Percentiles rank a stretch among this genome's conserved stretches.
These are phyloP conservation scores for Aethina tumida DNA, from an alignment of 1,140 invertebrate species.

Conservation along the genomic window DNA sequence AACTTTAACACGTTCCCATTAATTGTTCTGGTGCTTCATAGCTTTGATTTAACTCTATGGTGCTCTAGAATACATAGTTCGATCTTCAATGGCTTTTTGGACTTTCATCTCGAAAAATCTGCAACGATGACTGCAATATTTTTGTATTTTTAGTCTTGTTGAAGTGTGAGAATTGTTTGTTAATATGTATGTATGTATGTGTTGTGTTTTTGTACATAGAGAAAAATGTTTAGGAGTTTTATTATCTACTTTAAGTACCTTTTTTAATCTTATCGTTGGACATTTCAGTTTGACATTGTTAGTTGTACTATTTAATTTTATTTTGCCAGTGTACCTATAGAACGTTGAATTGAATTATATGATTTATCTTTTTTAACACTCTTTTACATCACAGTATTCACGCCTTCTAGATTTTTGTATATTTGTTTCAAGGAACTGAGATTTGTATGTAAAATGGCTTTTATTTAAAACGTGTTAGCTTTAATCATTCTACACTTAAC, in stretches of 20 bases:
- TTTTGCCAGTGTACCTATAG: conserved; percentile 26
- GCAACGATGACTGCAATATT: conserved; percentile 24
- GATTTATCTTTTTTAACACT: conserved; percentile 21
- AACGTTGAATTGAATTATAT: conserved; percentile 22
- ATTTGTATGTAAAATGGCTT: conserved; percentile 7
- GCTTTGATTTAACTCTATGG: conserved; percentile 28
- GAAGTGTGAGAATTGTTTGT: conserved; percentile 17
- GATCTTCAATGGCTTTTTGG: conserved; percentile 11
- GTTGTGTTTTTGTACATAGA: conserved; percentile 23
- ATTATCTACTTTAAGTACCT: conserved; percentile 30
- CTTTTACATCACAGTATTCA: conserved; percentile 27
- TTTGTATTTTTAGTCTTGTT: conserved; percentile 17
- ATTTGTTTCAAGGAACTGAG: conserved; percentile 13
- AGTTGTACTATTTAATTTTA: conserved; percentile 20
- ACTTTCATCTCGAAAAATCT: conserved; percentile 16
- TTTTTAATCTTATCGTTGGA: conserved; percentile 19
- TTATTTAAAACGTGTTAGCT: conserved; percentile 18
- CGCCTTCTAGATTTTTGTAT: conserved; percentile 8
- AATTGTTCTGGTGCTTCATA: conserved; percentile 36
- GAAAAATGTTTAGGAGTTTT: conserved; percentile 22
- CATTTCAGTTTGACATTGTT: conserved; percentile 20
- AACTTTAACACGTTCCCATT: conserved; percentile 32
- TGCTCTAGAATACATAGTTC: conserved; percentile 32
- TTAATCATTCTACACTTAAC: no score
- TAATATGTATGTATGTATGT: conserved; percentile 20